Conservation (phyloP, 2,888 invertebrate genomes). For the Pegoplata infirma region DNA sequence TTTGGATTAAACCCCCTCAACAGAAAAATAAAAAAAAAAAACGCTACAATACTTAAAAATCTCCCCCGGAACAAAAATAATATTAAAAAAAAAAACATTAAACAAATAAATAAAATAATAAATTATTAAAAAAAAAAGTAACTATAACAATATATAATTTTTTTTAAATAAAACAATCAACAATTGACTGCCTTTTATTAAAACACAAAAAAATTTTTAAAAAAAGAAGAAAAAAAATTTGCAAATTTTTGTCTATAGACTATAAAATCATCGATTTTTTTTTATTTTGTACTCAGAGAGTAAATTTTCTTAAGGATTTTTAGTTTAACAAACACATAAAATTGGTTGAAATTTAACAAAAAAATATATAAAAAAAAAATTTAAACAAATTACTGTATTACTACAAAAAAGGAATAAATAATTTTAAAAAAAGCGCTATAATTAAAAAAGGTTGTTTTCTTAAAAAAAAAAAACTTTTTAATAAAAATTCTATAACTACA, state of each 20-base stretch:
- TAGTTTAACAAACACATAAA: background rate
- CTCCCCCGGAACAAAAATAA: conserved; percentile 5
- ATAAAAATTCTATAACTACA: too few relatives aligned
- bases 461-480: too few relatives aligned
- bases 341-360: background rate
- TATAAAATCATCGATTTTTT: conserved; percentile 61
- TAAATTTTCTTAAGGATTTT: background rate
- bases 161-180: conserved; percentile 55
- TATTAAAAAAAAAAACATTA: background rate
- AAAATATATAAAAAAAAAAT: background rate
- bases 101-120: background rate
- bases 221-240: conserved; percentile 19
- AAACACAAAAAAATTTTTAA: conserved; percentile 18
- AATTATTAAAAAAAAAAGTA: background rate
- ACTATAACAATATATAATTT: conserved; percentile 14
- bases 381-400: too few relatives aligned
- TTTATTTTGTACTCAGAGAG: conserved; percentile 27
- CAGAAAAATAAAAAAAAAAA: conserved; percentile 18
- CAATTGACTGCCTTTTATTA: conserved; percentile 53
- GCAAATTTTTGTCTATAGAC: conserved; percentile 57
- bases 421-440: background rate
- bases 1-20: conserved; percentile 54
- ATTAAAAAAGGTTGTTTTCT: background rate
- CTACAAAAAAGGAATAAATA: too few relatives aligned
- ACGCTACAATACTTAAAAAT: conserved; percentile 27